phyloP scores from a whole-genome alignment of 2,888 invertebrate species.

The Eutolmus rufibarbis region DNA sequence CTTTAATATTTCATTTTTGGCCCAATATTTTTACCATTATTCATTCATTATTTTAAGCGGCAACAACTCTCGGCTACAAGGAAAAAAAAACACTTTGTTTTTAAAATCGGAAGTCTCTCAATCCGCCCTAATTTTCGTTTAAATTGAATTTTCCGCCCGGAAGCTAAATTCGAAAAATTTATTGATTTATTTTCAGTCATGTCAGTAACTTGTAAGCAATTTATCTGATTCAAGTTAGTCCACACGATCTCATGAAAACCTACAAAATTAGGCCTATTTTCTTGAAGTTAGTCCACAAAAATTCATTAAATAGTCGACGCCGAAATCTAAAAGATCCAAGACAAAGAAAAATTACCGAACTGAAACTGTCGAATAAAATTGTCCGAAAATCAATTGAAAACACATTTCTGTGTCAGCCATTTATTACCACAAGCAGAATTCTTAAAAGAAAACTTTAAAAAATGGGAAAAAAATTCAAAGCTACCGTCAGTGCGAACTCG shows the following conservation, averaged over 20 bases:
- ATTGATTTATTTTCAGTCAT: background rate
- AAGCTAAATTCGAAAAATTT: background rate
- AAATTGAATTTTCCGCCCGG: background rate
- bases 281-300: background rate
- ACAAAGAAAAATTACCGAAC: background rate
- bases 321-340: background rate
- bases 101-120: background rate
- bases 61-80: background rate
- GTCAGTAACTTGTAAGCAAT: background rate
- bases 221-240: background rate
- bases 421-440: background rate
- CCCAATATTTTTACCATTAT: too few relatives aligned
- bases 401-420: background rate
- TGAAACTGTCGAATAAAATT: background rate
- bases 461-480: background rate
- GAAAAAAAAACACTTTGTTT: background rate
- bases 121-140: background rate
- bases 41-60: background rate
- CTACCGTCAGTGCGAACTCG: background rate
- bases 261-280: background rate
- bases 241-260: background rate
- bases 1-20: too few relatives aligned
- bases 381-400: background rate
- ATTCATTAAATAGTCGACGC: background rate
- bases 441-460: background rate